phyloP scores from a whole-genome alignment of 2,113 vertebrate genomes.

The Bubo bubo region DNA sequence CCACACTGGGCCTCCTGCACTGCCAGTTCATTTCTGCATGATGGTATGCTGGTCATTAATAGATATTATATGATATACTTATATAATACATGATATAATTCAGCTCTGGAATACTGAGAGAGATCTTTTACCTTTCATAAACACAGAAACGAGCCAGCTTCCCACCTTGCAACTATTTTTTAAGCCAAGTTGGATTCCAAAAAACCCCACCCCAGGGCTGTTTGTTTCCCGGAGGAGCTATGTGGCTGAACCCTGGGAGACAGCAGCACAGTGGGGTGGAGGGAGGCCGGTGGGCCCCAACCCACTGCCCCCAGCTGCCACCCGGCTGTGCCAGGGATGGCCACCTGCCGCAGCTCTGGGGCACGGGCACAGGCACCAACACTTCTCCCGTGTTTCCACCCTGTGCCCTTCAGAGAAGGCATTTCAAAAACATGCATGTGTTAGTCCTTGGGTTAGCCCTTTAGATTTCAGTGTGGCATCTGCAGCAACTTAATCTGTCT shows the following conservation, averaged over 20 bases:
- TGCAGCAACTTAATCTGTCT: background rate
- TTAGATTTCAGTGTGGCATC: no score
- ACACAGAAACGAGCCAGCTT: fast-evolving
- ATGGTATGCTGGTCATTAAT: no score
- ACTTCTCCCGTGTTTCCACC: fast-evolving
- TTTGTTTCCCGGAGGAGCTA: background rate
- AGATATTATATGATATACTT: no score
- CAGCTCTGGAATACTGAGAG: background rate
- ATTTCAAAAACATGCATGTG: fast-evolving
- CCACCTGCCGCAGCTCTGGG: fast-evolving
- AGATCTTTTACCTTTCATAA: background rate
- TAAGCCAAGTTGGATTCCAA: background rate
- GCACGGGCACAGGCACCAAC: background rate
- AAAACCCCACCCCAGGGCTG: background rate
- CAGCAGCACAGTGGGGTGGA: background rate
- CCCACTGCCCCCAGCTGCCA: no score
- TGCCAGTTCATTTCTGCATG: fast-evolving
- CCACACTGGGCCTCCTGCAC: background rate
- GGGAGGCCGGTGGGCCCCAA: fast-evolving
- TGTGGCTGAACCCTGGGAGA: fast-evolving
- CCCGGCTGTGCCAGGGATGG: fast-evolving
- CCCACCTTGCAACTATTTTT: background rate
- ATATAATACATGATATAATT: background rate
- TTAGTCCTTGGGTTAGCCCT: background rate
- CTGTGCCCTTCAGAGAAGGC: background rate